Conservation (phyloP, 2,797 vertebrate genomes). For the Hoplostethus mediterraneus region DNA sequence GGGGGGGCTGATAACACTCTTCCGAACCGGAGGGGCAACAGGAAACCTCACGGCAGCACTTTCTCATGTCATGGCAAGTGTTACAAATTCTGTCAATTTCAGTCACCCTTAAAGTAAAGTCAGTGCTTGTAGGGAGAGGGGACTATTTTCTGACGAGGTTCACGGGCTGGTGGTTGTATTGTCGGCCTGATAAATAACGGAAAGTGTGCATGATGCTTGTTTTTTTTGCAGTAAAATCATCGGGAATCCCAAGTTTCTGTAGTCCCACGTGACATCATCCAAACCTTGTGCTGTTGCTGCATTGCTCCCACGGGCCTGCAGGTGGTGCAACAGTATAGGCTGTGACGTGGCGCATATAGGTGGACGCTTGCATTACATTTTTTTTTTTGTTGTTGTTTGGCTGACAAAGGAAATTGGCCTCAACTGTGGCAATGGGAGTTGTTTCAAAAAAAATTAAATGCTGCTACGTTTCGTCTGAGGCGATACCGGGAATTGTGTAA, state of each 20-base stretch:
- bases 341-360: constrained; percentile 42
- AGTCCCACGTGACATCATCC: constrained; percentile 2
- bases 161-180: not conserved
- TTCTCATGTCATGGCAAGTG: constrained; percentile 36
- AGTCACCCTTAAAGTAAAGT: constrained; percentile 11
- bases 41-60: constrained; percentile 31
- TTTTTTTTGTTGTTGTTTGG: constrained; percentile 66
- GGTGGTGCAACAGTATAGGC: constrained; percentile 84
- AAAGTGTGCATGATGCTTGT: not conserved
- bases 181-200: not conserved
- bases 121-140: constrained; percentile 15
- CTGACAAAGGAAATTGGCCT: constrained; percentile 54
- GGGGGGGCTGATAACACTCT: constrained; percentile 57
- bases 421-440: constrained; percentile 29
- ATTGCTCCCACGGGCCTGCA: constrained; percentile 75
- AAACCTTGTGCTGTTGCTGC: constrained; percentile 45
- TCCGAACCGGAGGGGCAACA: constrained; percentile 43
- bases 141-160: constrained; percentile 1
- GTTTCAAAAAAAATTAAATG: constrained; percentile 14
- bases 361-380: constrained; percentile 64
- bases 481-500: constrained; percentile 10
- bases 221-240: not conserved
- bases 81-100: constrained; percentile 26
- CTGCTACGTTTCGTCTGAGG: constrained; percentile 12
- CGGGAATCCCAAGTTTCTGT: not conserved